phyloP scores from a whole-genome alignment of 2,797 vertebrate species.

The Argya squamiceps region DNA sequence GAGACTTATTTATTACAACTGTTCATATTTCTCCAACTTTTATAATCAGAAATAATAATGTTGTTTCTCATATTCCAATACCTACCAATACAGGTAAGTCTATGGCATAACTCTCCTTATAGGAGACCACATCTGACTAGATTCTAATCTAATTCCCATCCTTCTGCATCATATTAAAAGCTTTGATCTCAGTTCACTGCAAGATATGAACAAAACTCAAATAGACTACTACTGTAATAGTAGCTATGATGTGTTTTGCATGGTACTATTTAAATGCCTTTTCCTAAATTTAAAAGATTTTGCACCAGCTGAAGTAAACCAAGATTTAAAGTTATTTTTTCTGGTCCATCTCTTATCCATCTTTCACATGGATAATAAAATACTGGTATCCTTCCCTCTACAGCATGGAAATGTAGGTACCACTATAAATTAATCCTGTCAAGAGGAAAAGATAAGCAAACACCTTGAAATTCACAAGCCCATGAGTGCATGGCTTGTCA shows the following conservation, averaged over 20 bases:
- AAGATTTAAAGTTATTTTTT: not conserved
- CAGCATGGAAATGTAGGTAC: not conserved
- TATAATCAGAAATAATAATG: not conserved
- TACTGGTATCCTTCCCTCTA: not conserved
- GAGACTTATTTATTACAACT: not conserved
- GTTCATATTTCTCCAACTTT: not conserved
- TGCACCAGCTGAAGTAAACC: accelerated
- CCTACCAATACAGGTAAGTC: not conserved
- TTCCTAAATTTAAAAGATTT: not conserved
- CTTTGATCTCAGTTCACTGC: not conserved
- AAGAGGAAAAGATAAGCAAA: not conserved
- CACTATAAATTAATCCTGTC: not conserved
- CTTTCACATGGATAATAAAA: not conserved
- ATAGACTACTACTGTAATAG: not conserved
- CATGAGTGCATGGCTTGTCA: not conserved
- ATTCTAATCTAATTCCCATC: not conserved
- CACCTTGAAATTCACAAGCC: not conserved
- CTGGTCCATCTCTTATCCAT: not conserved
- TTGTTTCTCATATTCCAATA: not conserved
- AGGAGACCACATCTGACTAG: not conserved
- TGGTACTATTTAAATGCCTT: not conserved
- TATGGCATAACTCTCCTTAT: not conserved
- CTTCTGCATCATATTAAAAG: not conserved
- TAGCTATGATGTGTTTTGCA: not conserved
- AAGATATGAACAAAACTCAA: not conserved